Evolutionary conservation across 30 jellyfish, hydroid and myxozoan genomes (phyloP), one percentile per base, ranked within the genome.

Genomic region (Nemopilema nomurai): DNA sequence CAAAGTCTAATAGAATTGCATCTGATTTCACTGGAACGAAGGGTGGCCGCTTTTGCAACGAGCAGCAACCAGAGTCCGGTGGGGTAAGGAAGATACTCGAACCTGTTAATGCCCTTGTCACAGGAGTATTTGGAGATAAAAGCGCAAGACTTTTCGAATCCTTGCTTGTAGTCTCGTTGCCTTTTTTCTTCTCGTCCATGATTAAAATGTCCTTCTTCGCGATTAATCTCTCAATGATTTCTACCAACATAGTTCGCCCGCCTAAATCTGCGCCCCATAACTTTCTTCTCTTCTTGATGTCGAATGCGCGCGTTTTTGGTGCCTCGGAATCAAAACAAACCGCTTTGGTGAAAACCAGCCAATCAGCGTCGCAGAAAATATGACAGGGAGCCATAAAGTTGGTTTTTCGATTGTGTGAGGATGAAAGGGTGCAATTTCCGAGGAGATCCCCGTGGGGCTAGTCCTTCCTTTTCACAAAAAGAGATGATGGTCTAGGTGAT

Each of bases 251-350:
- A 50, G 18, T 62, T 51, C 49, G 77, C 26, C 7, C 65, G 25
- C 25, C 67, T 28, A 18, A 22, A 23, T 8, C 79, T 63, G 75
- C 65, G 32, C 80, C 18, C 52, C 22, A 16, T 63, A 13, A 0
- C 74, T 29, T 51, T 51, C 53, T 76, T 50, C n/a, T n/a, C 0
- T 26, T 71, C 18, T 28, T 19, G 29, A 70, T 22, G 21, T 57
- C 74, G 67, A 76, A 67, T 66, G 72, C 80, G 92, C 92, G 92
- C 92, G 81, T 28, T 71, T 83, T 71, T 71, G 21, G 72, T 52
- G 92, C 92, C 92, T 83, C 92, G 92, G 73, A 83, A 83, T 83
- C 92, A 28, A 83, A 83, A 71, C 81, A 22, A 83, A 83, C 92
- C 92, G 92, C 92, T 52, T 83, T 71, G 19, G 50, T n/a, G 65